Evolutionary conservation across 2,797 vertebrate genomes (phyloP).

Genomic region (Scarus forsteni): DNA sequence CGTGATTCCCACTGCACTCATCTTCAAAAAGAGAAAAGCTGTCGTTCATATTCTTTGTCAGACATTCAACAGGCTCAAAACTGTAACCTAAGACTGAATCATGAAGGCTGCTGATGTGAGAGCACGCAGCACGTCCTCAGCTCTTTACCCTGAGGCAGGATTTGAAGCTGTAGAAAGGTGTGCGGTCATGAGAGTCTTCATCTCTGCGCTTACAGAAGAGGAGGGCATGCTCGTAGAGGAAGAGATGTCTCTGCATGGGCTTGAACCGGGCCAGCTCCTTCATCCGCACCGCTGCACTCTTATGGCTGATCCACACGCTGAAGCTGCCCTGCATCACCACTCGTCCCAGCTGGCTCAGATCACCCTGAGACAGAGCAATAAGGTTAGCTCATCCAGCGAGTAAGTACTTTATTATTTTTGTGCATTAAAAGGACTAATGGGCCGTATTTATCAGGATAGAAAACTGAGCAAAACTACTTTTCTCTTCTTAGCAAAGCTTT

Average conservation of each 20-base stretch:
- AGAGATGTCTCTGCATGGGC: constrained; percentile 96
- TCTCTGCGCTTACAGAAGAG: constrained; percentile 97
- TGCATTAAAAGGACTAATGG: too few relatives aligned
- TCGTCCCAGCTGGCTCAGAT: constrained; percentile 91
- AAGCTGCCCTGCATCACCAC: constrained; percentile 94
- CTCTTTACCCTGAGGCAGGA: constrained; percentile 91
- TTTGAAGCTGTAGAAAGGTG: constrained; percentile 96
- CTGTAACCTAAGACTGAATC: too few relatives aligned
- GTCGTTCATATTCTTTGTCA: not conserved
- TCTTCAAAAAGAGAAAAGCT: constrained; percentile 78
- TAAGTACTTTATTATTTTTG: not conserved
- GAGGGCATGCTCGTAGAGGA: constrained; percentile 94
- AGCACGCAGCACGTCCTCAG: not conserved
- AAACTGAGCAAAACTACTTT: too few relatives aligned
- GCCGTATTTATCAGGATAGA: too few relatives aligned
- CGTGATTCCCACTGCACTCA: constrained; percentile 93
- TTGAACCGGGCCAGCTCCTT: constrained; percentile 98
- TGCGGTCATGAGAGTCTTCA: constrained; percentile 87
- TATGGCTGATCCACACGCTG: constrained; percentile 95
- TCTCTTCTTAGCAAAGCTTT: too few relatives aligned
- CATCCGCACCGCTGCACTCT: constrained; percentile 93
- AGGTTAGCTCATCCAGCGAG: not conserved
- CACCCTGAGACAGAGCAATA: constrained; percentile 82
- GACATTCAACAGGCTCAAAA: not conserved
- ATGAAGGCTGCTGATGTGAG: not conserved